phyloP scores from a whole-genome alignment of 2,113 vertebrate genomes.

The Macquaria ambigua region DNA sequence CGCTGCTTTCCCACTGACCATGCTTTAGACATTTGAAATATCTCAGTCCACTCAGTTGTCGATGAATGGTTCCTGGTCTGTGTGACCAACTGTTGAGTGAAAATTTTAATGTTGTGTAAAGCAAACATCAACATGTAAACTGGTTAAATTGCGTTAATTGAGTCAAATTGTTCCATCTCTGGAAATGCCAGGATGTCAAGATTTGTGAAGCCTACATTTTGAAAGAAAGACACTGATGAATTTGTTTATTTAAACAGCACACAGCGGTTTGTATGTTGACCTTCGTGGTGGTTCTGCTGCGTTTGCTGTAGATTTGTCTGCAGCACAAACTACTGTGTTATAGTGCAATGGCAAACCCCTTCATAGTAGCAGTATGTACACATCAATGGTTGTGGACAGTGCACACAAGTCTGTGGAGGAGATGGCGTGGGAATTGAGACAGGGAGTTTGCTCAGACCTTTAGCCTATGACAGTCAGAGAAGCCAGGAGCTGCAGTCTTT shows the following conservation, averaged over 20 bases:
- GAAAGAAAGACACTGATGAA: not conserved
- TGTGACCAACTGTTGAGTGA: not conserved
- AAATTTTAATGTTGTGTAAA: not conserved
- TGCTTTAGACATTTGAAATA: not conserved
- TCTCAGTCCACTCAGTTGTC: not conserved
- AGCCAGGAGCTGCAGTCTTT: not conserved
- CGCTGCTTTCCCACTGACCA: not conserved
- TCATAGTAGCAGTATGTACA: not conserved
- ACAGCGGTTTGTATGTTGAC: not conserved
- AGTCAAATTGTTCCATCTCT: not conserved
- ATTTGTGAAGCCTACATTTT: not conserved
- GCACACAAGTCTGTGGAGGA: constrained; percentile 8
- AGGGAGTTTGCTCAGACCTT: constrained; percentile 9
- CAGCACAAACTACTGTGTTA: not conserved
- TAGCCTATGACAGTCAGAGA: not conserved
- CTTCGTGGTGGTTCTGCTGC: not conserved
- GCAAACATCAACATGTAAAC: not conserved
- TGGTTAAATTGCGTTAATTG: not conserved
- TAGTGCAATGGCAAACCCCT: not conserved
- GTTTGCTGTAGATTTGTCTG: constrained; percentile 15
- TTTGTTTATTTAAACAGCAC: not conserved
- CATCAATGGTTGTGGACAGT: not conserved
- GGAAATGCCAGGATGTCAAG: not conserved
- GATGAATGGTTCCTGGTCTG: not conserved
- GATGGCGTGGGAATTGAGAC: constrained; percentile 4